Conservation (phyloP, 2,888 invertebrate species). For the Euzophera pinguis region DNA sequence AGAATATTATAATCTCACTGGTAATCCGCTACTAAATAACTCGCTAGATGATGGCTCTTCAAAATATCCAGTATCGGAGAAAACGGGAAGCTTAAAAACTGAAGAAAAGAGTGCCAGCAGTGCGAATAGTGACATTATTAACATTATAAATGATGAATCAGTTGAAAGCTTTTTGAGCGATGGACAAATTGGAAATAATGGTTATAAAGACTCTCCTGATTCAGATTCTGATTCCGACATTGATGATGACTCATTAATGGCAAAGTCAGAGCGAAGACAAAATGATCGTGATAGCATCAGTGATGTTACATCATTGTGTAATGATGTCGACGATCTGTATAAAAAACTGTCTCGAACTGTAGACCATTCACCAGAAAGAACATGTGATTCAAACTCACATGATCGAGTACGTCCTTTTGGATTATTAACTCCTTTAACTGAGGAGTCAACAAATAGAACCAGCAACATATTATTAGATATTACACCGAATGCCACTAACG, state of each 20-base stretch:
- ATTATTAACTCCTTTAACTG: constrained; percentile 58
- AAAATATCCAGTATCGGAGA: constrained; percentile 33
- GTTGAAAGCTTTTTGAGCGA: constrained; percentile 31
- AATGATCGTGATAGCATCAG: constrained; percentile 27
- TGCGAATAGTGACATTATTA: constrained; percentile 32
- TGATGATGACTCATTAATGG: constrained; percentile 63
- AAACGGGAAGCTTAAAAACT: constrained; percentile 35
- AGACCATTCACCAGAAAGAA: constrained; percentile 28
- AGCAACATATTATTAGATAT: constrained; percentile 39
- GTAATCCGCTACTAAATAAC: constrained; percentile 20
- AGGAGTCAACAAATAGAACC: constrained; percentile 54
- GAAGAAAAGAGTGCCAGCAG: constrained; percentile 30
- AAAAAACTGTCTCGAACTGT: constrained; percentile 45
- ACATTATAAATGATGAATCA: constrained; percentile 35
- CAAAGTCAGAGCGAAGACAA: constrained; percentile 22
- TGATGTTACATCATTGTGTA: constrained; percentile 47
- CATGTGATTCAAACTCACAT: constrained; percentile 23
- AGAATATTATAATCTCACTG: constrained; percentile 11
- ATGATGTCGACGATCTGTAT: constrained; percentile 57
- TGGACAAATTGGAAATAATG: constrained; percentile 25
- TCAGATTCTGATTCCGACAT: constrained; percentile 51
- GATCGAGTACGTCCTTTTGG: constrained; percentile 32
- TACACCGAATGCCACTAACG: constrained; percentile 29
- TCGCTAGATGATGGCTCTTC: constrained; percentile 46
- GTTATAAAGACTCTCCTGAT: constrained; percentile 31